These are phyloP conservation scores for Platycheirus rosarum DNA, from an alignment of 2,888 invertebrate species.

Conservation along the genomic window DNA sequence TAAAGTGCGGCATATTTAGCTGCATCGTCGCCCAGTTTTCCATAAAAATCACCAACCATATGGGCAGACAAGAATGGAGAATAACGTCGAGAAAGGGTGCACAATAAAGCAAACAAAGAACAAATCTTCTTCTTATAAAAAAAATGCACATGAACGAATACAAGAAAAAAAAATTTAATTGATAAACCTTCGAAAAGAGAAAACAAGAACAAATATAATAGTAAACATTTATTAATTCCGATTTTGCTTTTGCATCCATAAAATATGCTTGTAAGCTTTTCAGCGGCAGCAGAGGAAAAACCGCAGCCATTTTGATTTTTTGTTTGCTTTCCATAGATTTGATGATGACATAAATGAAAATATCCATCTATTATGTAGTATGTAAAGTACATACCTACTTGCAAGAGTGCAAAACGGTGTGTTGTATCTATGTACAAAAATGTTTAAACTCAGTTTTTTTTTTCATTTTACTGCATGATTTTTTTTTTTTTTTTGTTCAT, in stretches of 20 bases:
- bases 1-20: conserved; percentile 65
- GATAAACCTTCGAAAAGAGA: conserved; percentile 36
- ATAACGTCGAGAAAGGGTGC: conserved; percentile 5
- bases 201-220: conserved; percentile 31
- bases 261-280: conserved; percentile 23
- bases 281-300: conserved; percentile 13
- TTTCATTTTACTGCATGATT: conserved; percentile 25
- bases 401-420: conserved; percentile 22
- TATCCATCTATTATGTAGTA: conserved; percentile 9
- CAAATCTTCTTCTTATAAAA: conserved; percentile 27
- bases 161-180: conserved; percentile 52
- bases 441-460: conserved; percentile 36
- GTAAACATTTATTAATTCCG: conserved; percentile 42
- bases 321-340: conserved; percentile 57
- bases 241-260: conserved; percentile 28
- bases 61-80: conserved; percentile 35
- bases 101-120: conserved; percentile 50
- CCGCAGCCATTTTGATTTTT: conserved; percentile 67
- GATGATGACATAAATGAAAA: conserved; percentile 65
- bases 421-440: conserved; percentile 24
- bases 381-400: not conserved
- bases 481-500: conserved; percentile 49
- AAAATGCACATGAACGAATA: conserved; percentile 48
- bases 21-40: not conserved
- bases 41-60: conserved; percentile 26